phyloP scores from a whole-genome alignment of 2,113 vertebrate species.

The Bettongia penicillata region DNA sequence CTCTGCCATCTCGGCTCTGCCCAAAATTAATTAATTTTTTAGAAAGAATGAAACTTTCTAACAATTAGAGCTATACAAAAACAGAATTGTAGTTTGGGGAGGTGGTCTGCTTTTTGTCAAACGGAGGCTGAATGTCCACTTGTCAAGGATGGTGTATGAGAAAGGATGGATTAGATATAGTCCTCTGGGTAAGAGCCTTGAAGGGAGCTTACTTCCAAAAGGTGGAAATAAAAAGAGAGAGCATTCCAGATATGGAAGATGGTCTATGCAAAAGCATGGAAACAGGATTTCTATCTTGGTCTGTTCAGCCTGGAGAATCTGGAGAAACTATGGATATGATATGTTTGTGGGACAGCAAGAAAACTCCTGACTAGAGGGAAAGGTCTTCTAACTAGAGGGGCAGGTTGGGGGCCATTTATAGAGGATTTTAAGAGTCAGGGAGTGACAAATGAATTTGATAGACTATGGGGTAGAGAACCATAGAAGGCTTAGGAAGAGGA shows the following conservation, averaged over 20 bases:
- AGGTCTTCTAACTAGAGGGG: not conserved
- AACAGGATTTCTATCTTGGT: not conserved
- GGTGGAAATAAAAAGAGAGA: not conserved
- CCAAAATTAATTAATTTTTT: too few relatives aligned
- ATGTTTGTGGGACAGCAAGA: not conserved
- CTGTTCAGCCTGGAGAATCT: not conserved
- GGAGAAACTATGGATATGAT: not conserved
- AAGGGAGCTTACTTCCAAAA: not conserved
- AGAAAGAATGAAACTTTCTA: not conserved
- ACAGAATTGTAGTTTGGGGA: not conserved
- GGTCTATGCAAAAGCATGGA: not conserved
- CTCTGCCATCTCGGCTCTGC: too few relatives aligned
- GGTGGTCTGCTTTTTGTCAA: not conserved
- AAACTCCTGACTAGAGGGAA: not conserved
- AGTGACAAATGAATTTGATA: too few relatives aligned
- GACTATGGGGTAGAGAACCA: not conserved
- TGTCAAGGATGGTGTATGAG: not conserved
- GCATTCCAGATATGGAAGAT: not conserved
- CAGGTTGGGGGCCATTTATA: not conserved
- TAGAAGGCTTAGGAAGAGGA: not conserved
- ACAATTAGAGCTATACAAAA: not conserved
- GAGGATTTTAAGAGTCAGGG: not conserved
- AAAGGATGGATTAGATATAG: not conserved
- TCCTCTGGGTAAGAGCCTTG: not conserved
- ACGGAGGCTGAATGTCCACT: not conserved